Evolutionary conservation across 2,113 vertebrate species (phyloP).

Genomic region (Menura novaehollandiae): DNA sequence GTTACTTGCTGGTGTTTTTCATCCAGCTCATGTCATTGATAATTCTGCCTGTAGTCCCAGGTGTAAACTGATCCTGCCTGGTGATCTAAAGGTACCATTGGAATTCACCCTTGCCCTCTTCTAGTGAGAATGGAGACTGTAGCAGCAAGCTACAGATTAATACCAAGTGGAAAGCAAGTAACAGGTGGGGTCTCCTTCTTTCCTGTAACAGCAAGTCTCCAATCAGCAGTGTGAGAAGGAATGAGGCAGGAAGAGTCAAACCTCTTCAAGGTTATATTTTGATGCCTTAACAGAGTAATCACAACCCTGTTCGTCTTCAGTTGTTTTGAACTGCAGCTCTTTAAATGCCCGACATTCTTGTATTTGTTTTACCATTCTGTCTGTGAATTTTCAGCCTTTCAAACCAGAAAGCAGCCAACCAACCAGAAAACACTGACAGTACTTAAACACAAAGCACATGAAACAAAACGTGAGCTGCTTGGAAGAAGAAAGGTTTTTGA

Average conservation of each 20-base stretch:
- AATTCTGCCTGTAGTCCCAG: background rate
- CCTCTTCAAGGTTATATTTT: background rate
- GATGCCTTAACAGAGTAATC: background rate
- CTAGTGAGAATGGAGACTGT: background rate
- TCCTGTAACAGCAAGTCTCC: background rate
- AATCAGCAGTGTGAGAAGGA: background rate
- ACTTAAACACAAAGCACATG: background rate
- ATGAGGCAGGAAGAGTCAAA: background rate
- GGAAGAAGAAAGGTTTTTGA: background rate
- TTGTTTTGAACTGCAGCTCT: background rate
- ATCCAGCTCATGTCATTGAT: background rate
- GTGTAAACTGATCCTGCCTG: background rate
- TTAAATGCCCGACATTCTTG: background rate
- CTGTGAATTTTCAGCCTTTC: slow-evolving; percentile 1
- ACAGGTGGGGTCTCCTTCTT: background rate
- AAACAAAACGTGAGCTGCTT: background rate
- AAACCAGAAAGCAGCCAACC: background rate
- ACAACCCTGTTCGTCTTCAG: background rate
- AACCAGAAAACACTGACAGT: background rate
- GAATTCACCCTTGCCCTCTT: background rate
- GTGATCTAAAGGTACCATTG: background rate
- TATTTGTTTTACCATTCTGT: background rate
- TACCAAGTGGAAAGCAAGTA: background rate
- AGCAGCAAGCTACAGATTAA: background rate
- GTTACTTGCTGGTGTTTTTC: background rate